phyloP scores from a whole-genome alignment of 2,113 vertebrate species.

The Willisornis vidua region DNA sequence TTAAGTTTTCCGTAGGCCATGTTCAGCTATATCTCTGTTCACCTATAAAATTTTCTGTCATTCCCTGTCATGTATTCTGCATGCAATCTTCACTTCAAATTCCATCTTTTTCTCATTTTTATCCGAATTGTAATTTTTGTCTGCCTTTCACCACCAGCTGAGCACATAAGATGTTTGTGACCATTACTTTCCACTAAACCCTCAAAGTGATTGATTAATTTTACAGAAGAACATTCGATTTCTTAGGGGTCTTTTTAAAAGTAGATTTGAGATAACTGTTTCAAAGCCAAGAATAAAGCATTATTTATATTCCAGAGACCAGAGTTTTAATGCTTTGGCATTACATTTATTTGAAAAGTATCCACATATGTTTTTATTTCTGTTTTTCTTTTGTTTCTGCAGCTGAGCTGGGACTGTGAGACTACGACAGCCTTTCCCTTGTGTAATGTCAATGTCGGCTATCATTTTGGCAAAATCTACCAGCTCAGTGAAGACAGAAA shows the following conservation, averaged over 20 bases:
- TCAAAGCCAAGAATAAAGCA: slow-evolving; percentile 67
- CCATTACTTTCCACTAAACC: slow-evolving; percentile 78
- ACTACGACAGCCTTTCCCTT: slow-evolving; percentile 59
- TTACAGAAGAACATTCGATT: slow-evolving; percentile 65
- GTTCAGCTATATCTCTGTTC: slow-evolving; percentile 59
- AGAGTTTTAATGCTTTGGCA: slow-evolving; percentile 53
- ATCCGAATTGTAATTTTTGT: slow-evolving; percentile 73
- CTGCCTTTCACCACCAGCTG: slow-evolving; percentile 78
- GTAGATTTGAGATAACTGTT: slow-evolving; percentile 48
- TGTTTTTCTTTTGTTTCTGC: slow-evolving; percentile 45
- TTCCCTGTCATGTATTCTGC: slow-evolving; percentile 51
- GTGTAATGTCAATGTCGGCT: slow-evolving; percentile 71
- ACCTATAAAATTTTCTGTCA: slow-evolving; percentile 67
- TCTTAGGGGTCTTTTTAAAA: slow-evolving; percentile 65
- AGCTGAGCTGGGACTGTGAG: slow-evolving; percentile 64
- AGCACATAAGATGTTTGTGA: slow-evolving; percentile 85
- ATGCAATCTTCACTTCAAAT: slow-evolving; percentile 49
- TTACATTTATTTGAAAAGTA: slow-evolving; percentile 33
- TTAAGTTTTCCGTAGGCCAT: slow-evolving; percentile 53
- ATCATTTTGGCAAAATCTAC: slow-evolving; percentile 70
- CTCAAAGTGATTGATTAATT: slow-evolving; percentile 89
- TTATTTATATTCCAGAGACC: slow-evolving; percentile 57
- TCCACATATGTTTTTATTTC: slow-evolving; percentile 9
- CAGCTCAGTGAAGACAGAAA: slow-evolving; percentile 71
- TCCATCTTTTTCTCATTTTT: slow-evolving; percentile 65